phyloP scores from a whole-genome alignment of 2,113 vertebrate genomes.

The Alectura lathami region DNA sequence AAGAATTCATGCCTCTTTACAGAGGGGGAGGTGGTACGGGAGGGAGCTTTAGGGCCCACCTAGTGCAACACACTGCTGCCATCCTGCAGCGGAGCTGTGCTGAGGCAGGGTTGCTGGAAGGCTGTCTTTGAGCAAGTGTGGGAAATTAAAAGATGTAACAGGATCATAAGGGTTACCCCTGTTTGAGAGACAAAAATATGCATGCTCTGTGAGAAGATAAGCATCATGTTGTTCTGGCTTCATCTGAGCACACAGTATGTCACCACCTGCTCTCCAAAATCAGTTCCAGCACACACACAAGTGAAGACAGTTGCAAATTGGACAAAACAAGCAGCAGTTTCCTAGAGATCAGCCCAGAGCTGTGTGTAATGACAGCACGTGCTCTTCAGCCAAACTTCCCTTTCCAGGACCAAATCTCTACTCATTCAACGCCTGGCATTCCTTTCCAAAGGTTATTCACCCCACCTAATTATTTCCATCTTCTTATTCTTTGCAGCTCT shows the following conservation, averaged over 20 bases:
- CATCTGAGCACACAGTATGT: neutral
- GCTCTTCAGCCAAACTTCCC: conserved; percentile 5
- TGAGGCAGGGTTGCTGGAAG: neutral
- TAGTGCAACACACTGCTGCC: neutral
- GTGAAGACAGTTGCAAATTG: neutral
- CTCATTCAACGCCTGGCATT: conserved; percentile 36
- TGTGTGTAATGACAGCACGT: neutral
- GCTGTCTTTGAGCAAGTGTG: neutral
- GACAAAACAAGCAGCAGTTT: neutral
- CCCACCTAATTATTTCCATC: conserved; percentile 50
- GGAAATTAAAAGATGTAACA: neutral
- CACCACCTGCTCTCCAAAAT: conserved; percentile 12
- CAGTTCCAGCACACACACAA: neutral
- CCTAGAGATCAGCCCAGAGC: conserved; percentile 38
- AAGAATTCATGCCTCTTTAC: neutral
- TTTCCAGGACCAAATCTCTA: conserved; percentile 29
- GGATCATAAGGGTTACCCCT: neutral
- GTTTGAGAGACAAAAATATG: neutral
- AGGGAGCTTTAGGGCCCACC: neutral
- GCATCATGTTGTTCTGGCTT: neutral
- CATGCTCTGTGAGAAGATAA: neutral
- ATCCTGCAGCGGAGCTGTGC: rapidly evolving
- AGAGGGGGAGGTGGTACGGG: neutral
- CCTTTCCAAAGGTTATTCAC: conserved; percentile 30
- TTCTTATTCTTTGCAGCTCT: conserved; percentile 48